phyloP scores from a whole-genome alignment of 2,113 vertebrate species.

The Rhinolophus sinicus region DNA sequence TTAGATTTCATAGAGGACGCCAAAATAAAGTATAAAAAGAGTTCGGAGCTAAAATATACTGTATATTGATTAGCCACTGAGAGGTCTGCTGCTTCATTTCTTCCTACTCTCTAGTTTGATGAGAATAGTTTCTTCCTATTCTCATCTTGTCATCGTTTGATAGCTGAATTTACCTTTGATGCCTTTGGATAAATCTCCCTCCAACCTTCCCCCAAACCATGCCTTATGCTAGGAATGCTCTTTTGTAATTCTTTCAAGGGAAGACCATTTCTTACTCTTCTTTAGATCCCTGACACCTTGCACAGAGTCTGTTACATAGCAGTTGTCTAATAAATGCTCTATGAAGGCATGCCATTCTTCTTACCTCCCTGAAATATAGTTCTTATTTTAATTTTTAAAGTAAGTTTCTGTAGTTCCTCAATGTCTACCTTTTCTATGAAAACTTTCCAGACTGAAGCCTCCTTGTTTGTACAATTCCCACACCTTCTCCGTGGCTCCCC shows the following conservation, averaged over 20 bases:
- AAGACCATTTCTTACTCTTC: neutral
- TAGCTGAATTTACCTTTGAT: neutral
- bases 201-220: neutral
- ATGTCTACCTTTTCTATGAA: neutral
- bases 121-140: too few species aligned
- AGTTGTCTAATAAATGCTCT: slow-evolving; percentile 2
- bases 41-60: neutral
- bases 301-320: neutral
- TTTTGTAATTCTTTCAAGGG: neutral
- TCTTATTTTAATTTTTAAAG: slow-evolving; percentile 39
- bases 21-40: neutral
- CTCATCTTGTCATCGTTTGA: neutral
- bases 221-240: accelerated
- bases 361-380: neutral
- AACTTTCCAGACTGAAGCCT: neutral
- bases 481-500: neutral
- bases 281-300: neutral
- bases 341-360: neutral
- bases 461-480: neutral
- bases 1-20: neutral
- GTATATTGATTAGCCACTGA: neutral
- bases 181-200: neutral
- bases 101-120: neutral
- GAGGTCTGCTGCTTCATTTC: neutral
- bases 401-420: neutral